Evolutionary conservation across 2,888 invertebrate species (phyloP), one percentile per base, ranked within the genome.

Genomic region (Dryadula phaetusa): DNA sequence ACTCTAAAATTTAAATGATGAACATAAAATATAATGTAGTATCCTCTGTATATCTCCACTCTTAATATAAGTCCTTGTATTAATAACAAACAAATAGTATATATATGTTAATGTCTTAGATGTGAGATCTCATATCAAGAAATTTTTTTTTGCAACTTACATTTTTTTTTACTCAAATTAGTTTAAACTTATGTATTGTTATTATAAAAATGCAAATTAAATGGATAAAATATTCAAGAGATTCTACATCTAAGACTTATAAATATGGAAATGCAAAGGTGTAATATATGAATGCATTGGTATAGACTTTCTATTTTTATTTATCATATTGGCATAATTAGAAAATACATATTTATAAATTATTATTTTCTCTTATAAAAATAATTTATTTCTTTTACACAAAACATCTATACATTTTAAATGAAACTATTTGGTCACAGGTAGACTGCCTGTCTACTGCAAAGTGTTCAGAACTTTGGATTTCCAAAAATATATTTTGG

Each of bases 251-350:
- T 28, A 8, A 49, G 14, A 25, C 4, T 28, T 49, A 7, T n/a
- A 49, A 49, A 28, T 28, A 49, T 49, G 16, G 16, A 10, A 49
- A 49, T 49, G 28, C 25, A 49, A 49, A 25, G 25, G 49, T 49
- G 25, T 49, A 8, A 25, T n/a, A 25, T 25, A 49, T n/a, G n/a
- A n/a, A 7, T n/a, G 3, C 4, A 16, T 28, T 25, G 6, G 3
- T 8, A 25, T n/a, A 6, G 6, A 28, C 10, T 25, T 22, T 47
- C 14, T 47, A 2, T 47, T 25, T 22, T 22, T 14, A 25, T 25
- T 10, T 46, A 42, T 12, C 2, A 12, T 37, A 37, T 37, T 37
- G 12, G 32, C 7, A 28, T 3, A 28, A 28, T 28, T 28, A 28
- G 3, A 6, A 6, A 6, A 28, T 28, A n/a, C n/a, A 28, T 28